Evolutionary conservation across 2,797 vertebrate genomes (phyloP).

Genomic region (Alauda arvensis): DNA sequence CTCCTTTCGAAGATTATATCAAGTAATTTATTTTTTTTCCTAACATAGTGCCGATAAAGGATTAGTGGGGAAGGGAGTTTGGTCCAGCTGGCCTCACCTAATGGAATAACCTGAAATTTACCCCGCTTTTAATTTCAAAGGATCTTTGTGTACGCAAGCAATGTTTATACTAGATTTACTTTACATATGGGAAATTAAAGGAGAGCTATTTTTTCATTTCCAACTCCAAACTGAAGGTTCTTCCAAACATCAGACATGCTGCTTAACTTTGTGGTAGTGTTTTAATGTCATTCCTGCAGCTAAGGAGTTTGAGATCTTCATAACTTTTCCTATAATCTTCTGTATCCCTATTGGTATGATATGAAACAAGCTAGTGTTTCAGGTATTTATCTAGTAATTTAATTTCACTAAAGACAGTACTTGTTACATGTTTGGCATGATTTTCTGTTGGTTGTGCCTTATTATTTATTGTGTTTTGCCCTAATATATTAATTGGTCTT

Average conservation of each 20-base stretch:
- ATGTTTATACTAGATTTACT: background rate
- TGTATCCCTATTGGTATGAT: background rate
- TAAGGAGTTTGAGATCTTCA: background rate
- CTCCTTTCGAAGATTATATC: background rate
- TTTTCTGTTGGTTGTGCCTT: background rate
- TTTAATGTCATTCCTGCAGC: background rate
- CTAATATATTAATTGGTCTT: background rate
- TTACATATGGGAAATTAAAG: slow-evolving; percentile 13
- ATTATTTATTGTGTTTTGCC: background rate
- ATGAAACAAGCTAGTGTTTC: background rate
- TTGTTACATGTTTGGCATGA: background rate
- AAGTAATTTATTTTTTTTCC: background rate
- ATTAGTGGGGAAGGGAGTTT: background rate
- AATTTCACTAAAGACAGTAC: background rate
- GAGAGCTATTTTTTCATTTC: background rate
- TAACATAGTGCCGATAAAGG: background rate
- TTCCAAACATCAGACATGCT: background rate
- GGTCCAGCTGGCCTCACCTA: background rate
- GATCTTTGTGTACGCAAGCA: background rate
- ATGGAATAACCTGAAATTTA: slow-evolving; percentile 17
- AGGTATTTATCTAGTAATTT: background rate
- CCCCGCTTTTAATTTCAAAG: slow-evolving; percentile 25
- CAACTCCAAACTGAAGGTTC: background rate
- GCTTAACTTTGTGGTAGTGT: background rate
- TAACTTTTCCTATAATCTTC: background rate